These are phyloP conservation scores for Ophion costatus DNA, from an alignment of 2,888 invertebrate genomes.

Conservation along the genomic window DNA sequence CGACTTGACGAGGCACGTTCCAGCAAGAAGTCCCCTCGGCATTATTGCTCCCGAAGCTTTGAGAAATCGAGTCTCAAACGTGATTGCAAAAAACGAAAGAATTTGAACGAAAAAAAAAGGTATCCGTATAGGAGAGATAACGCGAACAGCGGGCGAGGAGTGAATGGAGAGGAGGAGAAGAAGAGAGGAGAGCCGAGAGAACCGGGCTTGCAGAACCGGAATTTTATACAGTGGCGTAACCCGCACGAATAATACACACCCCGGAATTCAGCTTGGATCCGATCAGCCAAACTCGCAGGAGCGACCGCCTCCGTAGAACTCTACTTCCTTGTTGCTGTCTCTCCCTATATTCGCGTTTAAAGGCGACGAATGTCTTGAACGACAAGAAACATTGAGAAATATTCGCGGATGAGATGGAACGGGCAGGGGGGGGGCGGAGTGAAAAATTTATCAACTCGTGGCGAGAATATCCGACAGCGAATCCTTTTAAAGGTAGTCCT, in stretches of 20 bases:
- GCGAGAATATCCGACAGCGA: constrained; percentile 16
- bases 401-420: background rate
- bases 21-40: constrained; percentile 37
- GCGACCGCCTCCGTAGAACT: constrained; percentile 26
- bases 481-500: background rate
- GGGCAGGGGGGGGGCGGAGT: constrained; percentile 30
- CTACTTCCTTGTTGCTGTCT: constrained; percentile 63
- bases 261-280: constrained; percentile 60
- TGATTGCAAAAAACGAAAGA: constrained; percentile 69
- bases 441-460: constrained; percentile 38
- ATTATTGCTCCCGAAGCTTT: constrained; percentile 26
- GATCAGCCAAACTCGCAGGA: constrained; percentile 62
- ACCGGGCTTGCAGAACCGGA: constrained; percentile 79
- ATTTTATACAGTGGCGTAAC: constrained; percentile 82
- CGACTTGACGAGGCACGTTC: background rate
- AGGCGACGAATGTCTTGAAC: constrained; percentile 8
- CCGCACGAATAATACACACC: constrained; percentile 70
- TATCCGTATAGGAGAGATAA: constrained; percentile 52
- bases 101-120: constrained; percentile 47
- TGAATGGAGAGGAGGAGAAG: constrained; percentile 50
- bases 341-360: constrained; percentile 40
- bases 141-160: constrained; percentile 52
- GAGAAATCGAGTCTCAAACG: constrained; percentile 54
- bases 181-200: constrained; percentile 41
- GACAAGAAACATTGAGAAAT: background rate